A percentile compares a stretch with the other conserved stretches of the same genome.
phyloP scores from a whole-genome alignment of 2,113 vertebrate genomes.

The Anarhynchus alexandrinus region DNA sequence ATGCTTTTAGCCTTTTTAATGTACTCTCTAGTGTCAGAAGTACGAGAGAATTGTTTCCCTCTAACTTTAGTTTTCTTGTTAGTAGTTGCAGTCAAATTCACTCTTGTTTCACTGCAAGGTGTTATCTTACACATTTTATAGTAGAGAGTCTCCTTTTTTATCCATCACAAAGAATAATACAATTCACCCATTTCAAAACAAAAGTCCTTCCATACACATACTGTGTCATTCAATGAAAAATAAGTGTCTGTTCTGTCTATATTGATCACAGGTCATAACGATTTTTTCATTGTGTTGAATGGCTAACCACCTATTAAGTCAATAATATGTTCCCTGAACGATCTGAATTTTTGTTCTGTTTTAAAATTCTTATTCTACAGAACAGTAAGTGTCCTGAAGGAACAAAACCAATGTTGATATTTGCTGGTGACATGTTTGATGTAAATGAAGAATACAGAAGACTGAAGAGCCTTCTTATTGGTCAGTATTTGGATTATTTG shows the following conservation, averaged over 20 bases:
- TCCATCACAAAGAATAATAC: neutral
- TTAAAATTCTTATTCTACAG: constrained; percentile 65
- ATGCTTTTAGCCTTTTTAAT: neutral
- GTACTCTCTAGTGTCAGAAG: neutral
- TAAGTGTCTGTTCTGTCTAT: neutral
- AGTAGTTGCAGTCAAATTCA: neutral
- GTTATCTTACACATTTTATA: neutral
- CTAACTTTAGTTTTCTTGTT: neutral
- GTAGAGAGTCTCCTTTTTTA: neutral
- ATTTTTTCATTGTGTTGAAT: neutral
- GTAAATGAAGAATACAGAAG: constrained; percentile 82
- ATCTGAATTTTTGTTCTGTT: neutral
- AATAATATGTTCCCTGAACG: neutral
- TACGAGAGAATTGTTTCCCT: neutral
- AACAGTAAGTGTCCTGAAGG: constrained; percentile 88
- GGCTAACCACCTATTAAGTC: neutral
- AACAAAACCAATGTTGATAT: constrained; percentile 94
- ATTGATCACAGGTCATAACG: neutral
- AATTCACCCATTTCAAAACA: neutral
- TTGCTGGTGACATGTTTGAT: constrained; percentile 91
- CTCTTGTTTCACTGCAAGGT: neutral
- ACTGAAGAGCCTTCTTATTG: constrained; percentile 88
- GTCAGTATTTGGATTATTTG: constrained; percentile 61
- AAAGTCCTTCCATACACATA: neutral
- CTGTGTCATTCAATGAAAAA: neutral